A percentile compares a stretch with the other conserved stretches of the same genome.
Conservation (phyloP, 1,140 invertebrate genomes). For the Neuroterus valhalla region DNA sequence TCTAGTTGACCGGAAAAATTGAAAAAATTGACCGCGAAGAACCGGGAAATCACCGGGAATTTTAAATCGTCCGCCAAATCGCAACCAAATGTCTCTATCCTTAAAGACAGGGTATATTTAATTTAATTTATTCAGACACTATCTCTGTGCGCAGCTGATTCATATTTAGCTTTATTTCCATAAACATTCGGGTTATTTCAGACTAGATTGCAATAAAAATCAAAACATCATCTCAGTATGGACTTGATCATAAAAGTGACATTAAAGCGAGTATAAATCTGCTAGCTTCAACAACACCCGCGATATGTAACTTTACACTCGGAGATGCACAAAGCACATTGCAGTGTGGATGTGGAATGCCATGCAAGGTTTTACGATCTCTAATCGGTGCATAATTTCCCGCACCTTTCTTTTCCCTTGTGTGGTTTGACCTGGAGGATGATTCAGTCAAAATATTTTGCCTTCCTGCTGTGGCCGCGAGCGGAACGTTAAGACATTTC, state of each 20-base stretch:
- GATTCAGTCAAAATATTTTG: conserved; percentile 30
- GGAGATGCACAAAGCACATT: neutral
- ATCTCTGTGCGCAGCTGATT: neutral
- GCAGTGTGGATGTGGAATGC: conserved; percentile 13
- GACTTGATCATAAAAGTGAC: neutral
- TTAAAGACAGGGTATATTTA: neutral
- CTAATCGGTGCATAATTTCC: conserved; percentile 7
- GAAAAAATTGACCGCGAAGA: too few species aligned
- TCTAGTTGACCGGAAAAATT: too few species aligned
- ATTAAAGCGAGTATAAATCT: neutral
- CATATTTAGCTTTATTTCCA: conserved; percentile 51
- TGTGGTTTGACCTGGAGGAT: conserved; percentile 3
- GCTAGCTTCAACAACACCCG: neutral
- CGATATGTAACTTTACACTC: neutral
- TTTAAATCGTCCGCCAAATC: too few species aligned
- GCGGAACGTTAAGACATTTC: conserved; percentile 21
- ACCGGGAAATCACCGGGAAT: too few species aligned
- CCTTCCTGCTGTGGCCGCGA: neutral
- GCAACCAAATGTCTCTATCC: too few species aligned
- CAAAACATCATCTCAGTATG: neutral
- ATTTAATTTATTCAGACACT: neutral
- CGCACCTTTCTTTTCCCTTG: conserved; percentile 2
- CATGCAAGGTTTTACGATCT: conserved; percentile 12
- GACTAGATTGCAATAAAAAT: neutral
- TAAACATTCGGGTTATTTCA: conserved; percentile 55